Conservation (phyloP, 2,888 invertebrate genomes). For the Hirtodrosophila cameraria region DNA sequence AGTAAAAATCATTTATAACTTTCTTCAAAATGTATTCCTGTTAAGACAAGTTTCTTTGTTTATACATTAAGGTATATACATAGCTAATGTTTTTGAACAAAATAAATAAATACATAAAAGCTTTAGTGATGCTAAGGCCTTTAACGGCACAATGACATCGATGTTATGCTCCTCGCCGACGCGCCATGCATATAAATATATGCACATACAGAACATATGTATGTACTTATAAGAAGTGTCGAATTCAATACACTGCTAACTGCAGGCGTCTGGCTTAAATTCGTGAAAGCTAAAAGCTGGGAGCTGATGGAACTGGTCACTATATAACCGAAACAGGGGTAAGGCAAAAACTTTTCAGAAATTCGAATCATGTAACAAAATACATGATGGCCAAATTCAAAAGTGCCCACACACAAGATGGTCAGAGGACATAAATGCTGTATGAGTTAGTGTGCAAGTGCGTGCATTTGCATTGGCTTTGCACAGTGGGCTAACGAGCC, state of each 20-base stretch:
- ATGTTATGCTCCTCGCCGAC: too few relatives aligned
- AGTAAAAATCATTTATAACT: too few relatives aligned
- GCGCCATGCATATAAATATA: not conserved
- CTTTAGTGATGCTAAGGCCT: too few relatives aligned
- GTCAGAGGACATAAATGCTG: constrained; percentile 1
- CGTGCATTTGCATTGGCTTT: constrained; percentile 7
- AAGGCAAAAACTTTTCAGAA: constrained; percentile 64
- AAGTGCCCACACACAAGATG: constrained; percentile 36
- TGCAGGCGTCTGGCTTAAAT: not conserved
- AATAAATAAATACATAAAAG: too few relatives aligned
- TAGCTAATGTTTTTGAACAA: too few relatives aligned
- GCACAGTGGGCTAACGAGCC: not conserved
- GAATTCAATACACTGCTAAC: constrained; percentile 33
- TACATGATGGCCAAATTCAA: constrained; percentile 63
- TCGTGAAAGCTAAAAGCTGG: not conserved
- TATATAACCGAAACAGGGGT: constrained; percentile 33
- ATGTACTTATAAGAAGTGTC: constrained; percentile 32
- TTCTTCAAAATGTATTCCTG: too few relatives aligned
- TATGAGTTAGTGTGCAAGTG: constrained; percentile 19
- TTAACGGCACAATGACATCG: too few relatives aligned
- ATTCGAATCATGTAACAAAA: constrained; percentile 81
- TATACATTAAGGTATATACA: too few relatives aligned
- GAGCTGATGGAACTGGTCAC: constrained; percentile 9
- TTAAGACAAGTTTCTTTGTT: too few relatives aligned
- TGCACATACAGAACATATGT: constrained; percentile 5